Base-by-base conservation (phyloP, 2,113 vertebrate species). In the Syngnathus scovelli region DNA sequence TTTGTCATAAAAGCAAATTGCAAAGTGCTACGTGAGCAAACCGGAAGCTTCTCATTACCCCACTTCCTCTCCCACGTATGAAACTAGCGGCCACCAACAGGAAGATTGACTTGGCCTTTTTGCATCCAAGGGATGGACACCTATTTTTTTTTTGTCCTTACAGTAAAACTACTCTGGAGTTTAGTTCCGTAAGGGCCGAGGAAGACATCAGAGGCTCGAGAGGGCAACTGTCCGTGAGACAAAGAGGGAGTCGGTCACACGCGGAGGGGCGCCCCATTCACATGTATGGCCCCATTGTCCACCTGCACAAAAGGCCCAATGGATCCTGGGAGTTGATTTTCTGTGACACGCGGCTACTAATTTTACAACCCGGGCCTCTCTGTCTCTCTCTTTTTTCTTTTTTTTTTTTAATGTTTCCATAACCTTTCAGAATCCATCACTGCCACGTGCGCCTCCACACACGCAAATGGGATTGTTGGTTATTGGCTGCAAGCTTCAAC, bases 261-360 rank as follows among this genome's bases (percentile, higher is more conserved):
- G 76, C 23, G 76, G 83, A 72, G 82, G 75, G 70, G 77, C 27
- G 81, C 76, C 79, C 81, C 76, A 85, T 87, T 85, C 78, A 73
- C 77, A 86, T 86, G 81, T 76, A 69, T 82, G 81, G 80, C 49
- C 70, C 85, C 73, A 75, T 90, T 91, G 89, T 91, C 78, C 75
- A 80, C 79, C 75, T 78, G 78, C 84, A 91, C 86, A 91, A 92
- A 90, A 82, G 79, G 36, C 64, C 84, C 85, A 76, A 65, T 10
- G 70, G 82, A 85, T 73, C 79, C 76, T 62, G 62, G 77, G 83
- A 90, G 84, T 89, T 89, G 73, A 87, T 89, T 85, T 87, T 87
- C 74, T 64, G 66, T 80, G 82, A 87, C 86, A 86, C 79, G 38
- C 69, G 66, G 85, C 78, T 77, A 78, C 86, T 88, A 81, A 89